Evolutionary conservation across 2,113 vertebrate genomes (phyloP).

Genomic region (Pteropus alecto): DNA sequence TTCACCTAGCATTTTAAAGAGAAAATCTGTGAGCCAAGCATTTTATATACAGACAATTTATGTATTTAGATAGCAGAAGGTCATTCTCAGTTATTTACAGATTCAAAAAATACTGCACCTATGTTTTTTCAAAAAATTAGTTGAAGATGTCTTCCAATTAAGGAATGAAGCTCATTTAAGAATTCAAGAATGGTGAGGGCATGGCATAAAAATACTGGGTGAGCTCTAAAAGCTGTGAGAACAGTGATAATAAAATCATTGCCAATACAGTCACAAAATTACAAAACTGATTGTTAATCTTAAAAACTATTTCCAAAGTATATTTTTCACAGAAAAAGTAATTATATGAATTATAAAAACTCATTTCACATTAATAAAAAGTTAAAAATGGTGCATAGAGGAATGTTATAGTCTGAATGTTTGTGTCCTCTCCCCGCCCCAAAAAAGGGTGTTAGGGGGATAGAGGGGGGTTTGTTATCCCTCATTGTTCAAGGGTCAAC

Average conservation of each 20-base stretch:
- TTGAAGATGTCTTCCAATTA: background rate
- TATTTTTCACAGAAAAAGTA: background rate
- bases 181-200: background rate
- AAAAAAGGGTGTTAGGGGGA: too few species aligned
- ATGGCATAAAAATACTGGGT: background rate
- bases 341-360: background rate
- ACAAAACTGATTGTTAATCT: background rate
- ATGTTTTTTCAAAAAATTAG: background rate
- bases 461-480: background rate
- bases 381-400: background rate
- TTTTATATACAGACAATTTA: background rate
- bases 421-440: too few species aligned
- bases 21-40: background rate
- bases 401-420: background rate
- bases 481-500: background rate
- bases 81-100: background rate
- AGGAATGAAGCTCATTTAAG: background rate
- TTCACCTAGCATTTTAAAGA: background rate
- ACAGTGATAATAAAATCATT: background rate
- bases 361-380: background rate
- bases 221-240: background rate
- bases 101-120: background rate
- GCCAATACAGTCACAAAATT: background rate
- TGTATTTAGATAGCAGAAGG: background rate
- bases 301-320: background rate